Evolutionary conservation across 2,113 vertebrate species (phyloP).

Genomic region (Catagonus wagneri): DNA sequence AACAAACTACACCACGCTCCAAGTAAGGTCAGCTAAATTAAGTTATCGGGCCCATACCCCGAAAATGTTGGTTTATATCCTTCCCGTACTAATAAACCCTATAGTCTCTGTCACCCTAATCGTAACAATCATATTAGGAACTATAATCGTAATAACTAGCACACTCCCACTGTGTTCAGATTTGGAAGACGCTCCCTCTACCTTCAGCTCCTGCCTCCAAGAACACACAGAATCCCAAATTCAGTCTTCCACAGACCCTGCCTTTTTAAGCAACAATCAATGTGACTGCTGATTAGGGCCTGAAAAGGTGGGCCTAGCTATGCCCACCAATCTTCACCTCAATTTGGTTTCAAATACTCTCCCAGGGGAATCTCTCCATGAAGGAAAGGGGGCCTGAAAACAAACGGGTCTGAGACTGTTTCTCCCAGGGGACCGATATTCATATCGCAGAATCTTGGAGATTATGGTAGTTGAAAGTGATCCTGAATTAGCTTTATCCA

Average conservation of each 20-base stretch:
- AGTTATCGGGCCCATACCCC: too few species aligned
- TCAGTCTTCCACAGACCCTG: neutral
- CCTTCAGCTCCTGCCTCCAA: neutral
- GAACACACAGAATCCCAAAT: neutral
- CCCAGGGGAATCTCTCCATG: neutral
- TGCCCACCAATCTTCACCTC: neutral
- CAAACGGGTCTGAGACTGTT: neutral
- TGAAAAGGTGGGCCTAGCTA: neutral
- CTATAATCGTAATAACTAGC: too few species aligned
- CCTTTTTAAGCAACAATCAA: neutral
- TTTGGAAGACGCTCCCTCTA: neutral
- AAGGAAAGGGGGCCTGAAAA: neutral
- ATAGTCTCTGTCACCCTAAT: too few species aligned
- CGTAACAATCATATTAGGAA: too few species aligned
- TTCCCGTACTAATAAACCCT: too few species aligned
- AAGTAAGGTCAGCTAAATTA: too few species aligned
- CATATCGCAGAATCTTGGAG: neutral
- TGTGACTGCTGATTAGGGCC: neutral
- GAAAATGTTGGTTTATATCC: too few species aligned
- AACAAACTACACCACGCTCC: too few species aligned
- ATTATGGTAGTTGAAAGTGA: neutral
- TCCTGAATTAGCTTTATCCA: neutral
- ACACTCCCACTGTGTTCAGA: neutral
- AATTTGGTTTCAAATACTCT: neutral
- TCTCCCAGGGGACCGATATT: neutral